Base-by-base conservation (phyloP, 2,113 vertebrate genomes). In the Alces alces region DNA sequence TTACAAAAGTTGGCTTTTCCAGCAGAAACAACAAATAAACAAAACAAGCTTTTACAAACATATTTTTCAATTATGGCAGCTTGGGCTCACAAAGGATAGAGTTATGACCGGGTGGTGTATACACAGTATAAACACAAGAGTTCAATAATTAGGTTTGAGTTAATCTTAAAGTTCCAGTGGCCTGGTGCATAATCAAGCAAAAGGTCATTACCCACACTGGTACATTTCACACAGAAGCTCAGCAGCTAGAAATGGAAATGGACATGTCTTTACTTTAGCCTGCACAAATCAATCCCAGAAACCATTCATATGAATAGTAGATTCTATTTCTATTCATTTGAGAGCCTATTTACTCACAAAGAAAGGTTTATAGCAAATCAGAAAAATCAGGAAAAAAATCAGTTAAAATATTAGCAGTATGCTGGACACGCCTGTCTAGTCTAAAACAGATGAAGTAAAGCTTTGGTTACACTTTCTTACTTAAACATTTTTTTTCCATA, bases 41-140 rank as follows among this genome's bases (percentile, higher is more conserved):
- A 99, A 98, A 95, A 96, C 91, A 98, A 98, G 90, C 70, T 97
- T 98, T 99, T 96, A 96, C 60, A 98, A 98, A 79, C 93, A 98
- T 97, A 97, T 97, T 98, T 98, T 97, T 98, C 97, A 98, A 98
- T 98, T 98, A 98, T 97, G 98, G 97, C 97, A 98, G 98, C 96
- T 94, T 94, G 14, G 95, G 85, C 97, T 98, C 7, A 0, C 97
- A 98, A 89, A 98, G 94, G 96, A 98, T 96, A 64, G 97, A 98
- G 98, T 98, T 99, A 98, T 99, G 99, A 99, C 99, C 99, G 96
- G 30, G 79, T 99, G 99, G 99, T 98, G 98, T 99, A 99, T 98
- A 99, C 98, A 99, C 98, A 99, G 99, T 98, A 98, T 99, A 99
- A 99, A 99, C 99, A 99, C n/a, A 30, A 98, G 98, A 99, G 99